phyloP scores from a whole-genome alignment of 2,797 vertebrate genomes.

The Semotilus atromaculatus region DNA sequence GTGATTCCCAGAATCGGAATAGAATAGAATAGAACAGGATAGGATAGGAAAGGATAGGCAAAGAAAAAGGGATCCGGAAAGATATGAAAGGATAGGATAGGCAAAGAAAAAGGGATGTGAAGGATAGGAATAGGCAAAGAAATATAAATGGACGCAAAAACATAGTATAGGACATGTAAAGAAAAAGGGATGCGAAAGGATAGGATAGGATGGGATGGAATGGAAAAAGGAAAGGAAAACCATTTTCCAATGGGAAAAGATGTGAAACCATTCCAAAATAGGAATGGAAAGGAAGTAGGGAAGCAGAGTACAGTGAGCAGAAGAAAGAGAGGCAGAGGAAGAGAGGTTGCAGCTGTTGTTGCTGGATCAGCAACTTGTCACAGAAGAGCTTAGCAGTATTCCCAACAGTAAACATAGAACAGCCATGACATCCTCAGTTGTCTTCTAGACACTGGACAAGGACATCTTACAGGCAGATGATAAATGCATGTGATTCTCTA shows the following conservation, averaged over 20 bases:
- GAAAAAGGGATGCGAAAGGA: not conserved
- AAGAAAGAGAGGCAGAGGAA: slow-evolving; percentile 16
- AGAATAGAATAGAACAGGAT: not conserved
- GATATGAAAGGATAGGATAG: no score
- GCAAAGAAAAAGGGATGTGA: not conserved
- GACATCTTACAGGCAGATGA: slow-evolving; percentile 66
- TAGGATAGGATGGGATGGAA: not conserved
- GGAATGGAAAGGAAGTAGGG: not conserved
- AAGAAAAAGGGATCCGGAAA: not conserved
- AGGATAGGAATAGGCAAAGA: not conserved
- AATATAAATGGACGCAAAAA: not conserved
- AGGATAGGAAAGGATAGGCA: no score
- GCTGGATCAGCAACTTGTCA: slow-evolving; percentile 73
- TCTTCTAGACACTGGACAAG: slow-evolving; percentile 46
- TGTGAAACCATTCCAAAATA: not conserved
- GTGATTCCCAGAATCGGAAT: no score
- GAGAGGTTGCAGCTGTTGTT: slow-evolving; percentile 59
- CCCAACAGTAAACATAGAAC: slow-evolving; percentile 68
- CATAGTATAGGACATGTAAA: not conserved
- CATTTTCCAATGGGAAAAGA: not conserved
- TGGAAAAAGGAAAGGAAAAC: not conserved
- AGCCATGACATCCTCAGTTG: slow-evolving; percentile 58
- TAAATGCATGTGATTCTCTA: slow-evolving; percentile 53
- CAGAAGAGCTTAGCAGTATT: slow-evolving; percentile 68
- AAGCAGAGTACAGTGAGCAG: not conserved